These are phyloP conservation scores for Ianthella basta DNA, from an alignment of 37 sponge, comb jelly and placozoan species.

Conservation along the genomic window DNA sequence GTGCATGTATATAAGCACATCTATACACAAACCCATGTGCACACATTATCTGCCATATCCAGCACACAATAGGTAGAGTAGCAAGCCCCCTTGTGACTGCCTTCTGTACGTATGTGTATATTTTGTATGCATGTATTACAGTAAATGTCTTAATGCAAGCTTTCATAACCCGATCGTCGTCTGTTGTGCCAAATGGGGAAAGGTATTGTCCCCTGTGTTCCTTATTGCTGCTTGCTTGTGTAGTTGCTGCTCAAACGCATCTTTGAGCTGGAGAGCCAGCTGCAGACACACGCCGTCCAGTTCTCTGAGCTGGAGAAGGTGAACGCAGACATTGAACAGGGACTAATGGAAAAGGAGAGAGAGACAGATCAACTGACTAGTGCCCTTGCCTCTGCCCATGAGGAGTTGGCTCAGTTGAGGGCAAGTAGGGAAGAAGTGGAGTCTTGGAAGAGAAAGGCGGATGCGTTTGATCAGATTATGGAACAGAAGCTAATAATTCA, in stretches of 20 bases:
- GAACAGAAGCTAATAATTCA: background rate
- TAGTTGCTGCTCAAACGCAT: conserved; percentile 65
- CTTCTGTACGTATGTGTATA: too few species aligned
- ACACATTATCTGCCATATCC: too few species aligned
- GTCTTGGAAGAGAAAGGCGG: conserved; percentile 1
- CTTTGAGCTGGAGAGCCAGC: conserved; percentile 72
- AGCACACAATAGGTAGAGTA: too few species aligned
- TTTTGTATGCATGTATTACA: too few species aligned
- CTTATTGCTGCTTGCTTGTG: too few species aligned
- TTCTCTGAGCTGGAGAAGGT: conserved; percentile 58
- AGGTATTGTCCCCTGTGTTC: too few species aligned
- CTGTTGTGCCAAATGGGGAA: too few species aligned
- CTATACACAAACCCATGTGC: too few species aligned
- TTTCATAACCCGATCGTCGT: too few species aligned
- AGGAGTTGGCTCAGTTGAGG: background rate
- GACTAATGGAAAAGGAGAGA: conserved; percentile 17
- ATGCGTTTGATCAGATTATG: background rate
- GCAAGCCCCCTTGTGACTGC: too few species aligned
- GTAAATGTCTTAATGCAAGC: too few species aligned
- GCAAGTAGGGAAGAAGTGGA: background rate
- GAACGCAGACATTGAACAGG: conserved; percentile 45
- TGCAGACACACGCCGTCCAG: conserved; percentile 63
- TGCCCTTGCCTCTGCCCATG: background rate
- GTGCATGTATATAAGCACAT: too few species aligned
- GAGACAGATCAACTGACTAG: background rate